Evolutionary conservation across 2,797 vertebrate genomes (phyloP).

Genomic region (Sebastes reedi): DNA sequence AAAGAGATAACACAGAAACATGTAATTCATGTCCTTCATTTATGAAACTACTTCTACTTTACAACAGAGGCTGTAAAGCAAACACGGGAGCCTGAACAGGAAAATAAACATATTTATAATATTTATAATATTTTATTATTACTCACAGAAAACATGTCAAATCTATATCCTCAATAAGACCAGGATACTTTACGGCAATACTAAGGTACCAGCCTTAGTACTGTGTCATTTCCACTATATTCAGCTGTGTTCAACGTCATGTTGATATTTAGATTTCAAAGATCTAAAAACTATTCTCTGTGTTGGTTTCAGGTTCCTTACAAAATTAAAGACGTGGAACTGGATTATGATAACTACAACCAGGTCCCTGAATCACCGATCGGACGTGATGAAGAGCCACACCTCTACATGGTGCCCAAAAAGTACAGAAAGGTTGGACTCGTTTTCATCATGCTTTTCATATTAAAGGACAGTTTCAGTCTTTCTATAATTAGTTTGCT

Average conservation of each 20-base stretch:
- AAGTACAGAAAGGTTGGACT: constrained; percentile 95
- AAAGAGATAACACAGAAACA: too few species aligned
- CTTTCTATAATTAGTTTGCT: neutral
- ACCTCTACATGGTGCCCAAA: constrained; percentile 96
- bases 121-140: too few species aligned
- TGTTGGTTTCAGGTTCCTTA: constrained; percentile 89
- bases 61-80: too few species aligned
- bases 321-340: constrained; percentile 92
- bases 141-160: too few species aligned
- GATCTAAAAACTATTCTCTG: neutral
- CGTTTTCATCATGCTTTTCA: neutral
- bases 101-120: too few species aligned
- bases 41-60: too few species aligned
- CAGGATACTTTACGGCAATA: too few species aligned
- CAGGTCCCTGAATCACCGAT: constrained; percentile 95
- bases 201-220: too few species aligned
- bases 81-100: too few species aligned
- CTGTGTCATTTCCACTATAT: neutral
- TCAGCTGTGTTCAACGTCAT: neutral
- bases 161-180: too few species aligned
- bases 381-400: constrained; percentile 94
- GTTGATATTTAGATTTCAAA: neutral
- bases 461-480: neutral
- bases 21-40: too few species aligned
- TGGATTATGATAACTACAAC: constrained; percentile 94